A percentile compares a stretch with the other conserved stretches of the same genome.
phyloP scores from a whole-genome alignment of 2,113 vertebrate genomes.

The Eleginops maclovinus region DNA sequence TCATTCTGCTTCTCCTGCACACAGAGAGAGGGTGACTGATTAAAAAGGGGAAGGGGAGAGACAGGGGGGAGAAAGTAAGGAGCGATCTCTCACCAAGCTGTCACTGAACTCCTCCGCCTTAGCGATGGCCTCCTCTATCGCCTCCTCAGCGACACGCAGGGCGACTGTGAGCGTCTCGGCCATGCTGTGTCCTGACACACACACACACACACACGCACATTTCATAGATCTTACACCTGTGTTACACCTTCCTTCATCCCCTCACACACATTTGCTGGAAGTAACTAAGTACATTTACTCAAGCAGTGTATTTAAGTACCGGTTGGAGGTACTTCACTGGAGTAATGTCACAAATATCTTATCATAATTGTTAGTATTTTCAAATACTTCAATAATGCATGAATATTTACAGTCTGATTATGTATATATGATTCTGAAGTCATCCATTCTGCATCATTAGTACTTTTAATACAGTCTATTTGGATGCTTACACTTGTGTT shows the following conservation, averaged over 20 bases:
- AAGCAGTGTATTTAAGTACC: no score
- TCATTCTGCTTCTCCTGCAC: constrained; percentile 96
- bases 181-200: constrained; percentile 90
- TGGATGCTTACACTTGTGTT: no score
- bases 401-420: no score
- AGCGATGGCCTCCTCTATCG: constrained; percentile 95
- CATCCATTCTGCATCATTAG: no score
- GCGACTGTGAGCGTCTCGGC: constrained; percentile 96
- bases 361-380: no score
- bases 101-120: constrained; percentile 94
- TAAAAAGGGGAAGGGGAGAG: background rate
- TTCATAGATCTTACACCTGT: background rate
- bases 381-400: no score
- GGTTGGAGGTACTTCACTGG: no score
- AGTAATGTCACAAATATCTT: no score
- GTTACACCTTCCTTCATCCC: background rate
- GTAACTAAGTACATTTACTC: no score
- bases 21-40: background rate
- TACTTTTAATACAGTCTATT: no score
- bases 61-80: background rate
- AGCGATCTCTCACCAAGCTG: constrained; percentile 88
- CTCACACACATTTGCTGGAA: background rate
- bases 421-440: no score
- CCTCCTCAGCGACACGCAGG: constrained; percentile 95
- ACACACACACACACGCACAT: constrained; percentile 39